Evolutionary conservation across 2,113 vertebrate species (phyloP), one percentile per base, ranked within the genome.

Genomic region (Cettia cetti): DNA sequence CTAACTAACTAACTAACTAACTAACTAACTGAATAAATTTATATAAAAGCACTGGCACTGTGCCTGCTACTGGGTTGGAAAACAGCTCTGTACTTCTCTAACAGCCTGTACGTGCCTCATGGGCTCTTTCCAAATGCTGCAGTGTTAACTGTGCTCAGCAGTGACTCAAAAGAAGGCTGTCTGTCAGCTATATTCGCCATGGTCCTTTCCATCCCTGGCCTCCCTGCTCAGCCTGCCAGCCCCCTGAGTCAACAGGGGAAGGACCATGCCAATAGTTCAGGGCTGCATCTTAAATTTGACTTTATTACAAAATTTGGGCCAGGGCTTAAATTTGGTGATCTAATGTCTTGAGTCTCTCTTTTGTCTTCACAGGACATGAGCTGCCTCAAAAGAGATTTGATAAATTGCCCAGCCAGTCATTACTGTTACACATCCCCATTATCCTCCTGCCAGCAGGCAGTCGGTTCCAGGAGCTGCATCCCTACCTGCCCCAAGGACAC

Each of bases 401-500:
- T 90, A 76, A 80, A 89, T 89, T 83, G 28, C 68, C 39, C 1
- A 11, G 40, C 50, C 49, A 52, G 76, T 52, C 63, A 45, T 66
- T 79, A 71, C 30, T 70, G 81, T 82, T 53, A 53, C 2, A 2
- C 31, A 82, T 42, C 53, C 37, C 18, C 69, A n/a, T 75, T 76
- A 42, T 56, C 65, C 33, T 66, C 61, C 57, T 15, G 17, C 22
- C 86, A 86, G 60, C 77, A 68, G 70, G 65, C 91, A 87, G 26
- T 0, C 0, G 65, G 64, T 37, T 65, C 39, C 54, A 0, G 2
- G 52, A 92, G 61, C 57, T 1, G 1, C 57, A 91, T 82, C 74
- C 59, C 65, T 57, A 60, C 23, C 52, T 1, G 3, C 23, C n/a
- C 47, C 0, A 0, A 33, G 47, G 28, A 81, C 39, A 50, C 0